Percentiles rank a stretch among this genome's conserved stretches.
Evolutionary conservation across 1,140 invertebrate species (phyloP).

Genomic region (Eueides isabella): DNA sequence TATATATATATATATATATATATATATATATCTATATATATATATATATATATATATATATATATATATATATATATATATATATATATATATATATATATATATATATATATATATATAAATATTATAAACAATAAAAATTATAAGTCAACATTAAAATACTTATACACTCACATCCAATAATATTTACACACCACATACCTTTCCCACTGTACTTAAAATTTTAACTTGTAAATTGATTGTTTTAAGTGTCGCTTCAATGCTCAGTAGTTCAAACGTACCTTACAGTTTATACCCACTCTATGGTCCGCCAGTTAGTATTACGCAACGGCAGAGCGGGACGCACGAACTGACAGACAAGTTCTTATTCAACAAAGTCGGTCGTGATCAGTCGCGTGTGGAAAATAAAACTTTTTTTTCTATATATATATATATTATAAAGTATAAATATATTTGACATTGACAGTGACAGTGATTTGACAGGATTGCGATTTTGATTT

Average conservation of each 20-base stretch:
- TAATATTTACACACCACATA: too few relatives aligned
- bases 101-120: too few relatives aligned
- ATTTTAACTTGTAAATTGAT: conserved; percentile 9
- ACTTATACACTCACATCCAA: too few relatives aligned
- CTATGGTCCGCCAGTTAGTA: conserved; percentile 66
- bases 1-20: too few relatives aligned
- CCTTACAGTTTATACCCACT: conserved; percentile 65
- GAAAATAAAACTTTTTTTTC: conserved; percentile 38
- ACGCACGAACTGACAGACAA: conserved; percentile 59
- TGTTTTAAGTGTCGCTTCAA: conserved; percentile 18
- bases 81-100: too few relatives aligned
- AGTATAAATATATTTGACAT: neutral
- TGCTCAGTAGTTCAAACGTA: conserved; percentile 33
- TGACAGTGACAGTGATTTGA: conserved; percentile 5
- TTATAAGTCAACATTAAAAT: too few relatives aligned
- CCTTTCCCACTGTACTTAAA: too few relatives aligned
- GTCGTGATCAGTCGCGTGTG: conserved; percentile 53
- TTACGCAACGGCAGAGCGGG: conserved; percentile 69
- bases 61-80: too few relatives aligned
- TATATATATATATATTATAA: too few relatives aligned
- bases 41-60: too few relatives aligned
- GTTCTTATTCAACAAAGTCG: conserved; percentile 64
- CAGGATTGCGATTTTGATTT: conserved; percentile 1
- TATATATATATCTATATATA: too few relatives aligned
- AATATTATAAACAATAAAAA: too few relatives aligned